phyloP scores from a whole-genome alignment of 2,113 vertebrate genomes.

The Upupa epops region DNA sequence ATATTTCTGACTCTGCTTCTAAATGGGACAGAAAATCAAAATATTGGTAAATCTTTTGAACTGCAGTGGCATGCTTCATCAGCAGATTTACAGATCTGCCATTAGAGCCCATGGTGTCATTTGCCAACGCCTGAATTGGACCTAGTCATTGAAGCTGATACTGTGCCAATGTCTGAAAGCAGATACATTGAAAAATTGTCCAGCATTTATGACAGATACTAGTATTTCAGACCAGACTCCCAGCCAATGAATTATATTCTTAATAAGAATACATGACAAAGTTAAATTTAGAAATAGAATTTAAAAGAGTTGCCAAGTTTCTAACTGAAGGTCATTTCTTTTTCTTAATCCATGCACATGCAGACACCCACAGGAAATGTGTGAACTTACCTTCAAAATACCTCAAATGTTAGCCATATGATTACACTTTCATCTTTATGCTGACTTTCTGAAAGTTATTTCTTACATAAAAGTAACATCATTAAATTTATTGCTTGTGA shows the following conservation, averaged over 20 bases:
- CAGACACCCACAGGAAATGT: neutral
- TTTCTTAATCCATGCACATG: neutral
- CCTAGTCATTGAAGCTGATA: conserved; percentile 63
- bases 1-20: conserved; percentile 34
- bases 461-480: neutral
- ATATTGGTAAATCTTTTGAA: conserved; percentile 4
- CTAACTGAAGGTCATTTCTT: conserved; percentile 68
- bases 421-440: neutral
- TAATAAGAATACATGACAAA: conserved; percentile 61
- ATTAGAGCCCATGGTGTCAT: neutral
- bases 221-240: conserved; percentile 45
- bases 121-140: conserved; percentile 58
- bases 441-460: conserved; percentile 12
- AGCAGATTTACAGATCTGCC: conserved; percentile 36
- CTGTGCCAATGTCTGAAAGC: conserved; percentile 66
- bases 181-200: conserved; percentile 51
- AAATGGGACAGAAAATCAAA: conserved; percentile 33
- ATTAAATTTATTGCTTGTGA: neutral
- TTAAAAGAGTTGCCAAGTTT: conserved; percentile 57
- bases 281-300: conserved; percentile 74
- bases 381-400: conserved; percentile 4
- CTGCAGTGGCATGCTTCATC: neutral
- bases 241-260: conserved; percentile 46
- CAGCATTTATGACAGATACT: conserved; percentile 57
- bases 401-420: neutral